phyloP scores from a whole-genome alignment of 2,888 invertebrate genomes.

The Boloria selene region DNA sequence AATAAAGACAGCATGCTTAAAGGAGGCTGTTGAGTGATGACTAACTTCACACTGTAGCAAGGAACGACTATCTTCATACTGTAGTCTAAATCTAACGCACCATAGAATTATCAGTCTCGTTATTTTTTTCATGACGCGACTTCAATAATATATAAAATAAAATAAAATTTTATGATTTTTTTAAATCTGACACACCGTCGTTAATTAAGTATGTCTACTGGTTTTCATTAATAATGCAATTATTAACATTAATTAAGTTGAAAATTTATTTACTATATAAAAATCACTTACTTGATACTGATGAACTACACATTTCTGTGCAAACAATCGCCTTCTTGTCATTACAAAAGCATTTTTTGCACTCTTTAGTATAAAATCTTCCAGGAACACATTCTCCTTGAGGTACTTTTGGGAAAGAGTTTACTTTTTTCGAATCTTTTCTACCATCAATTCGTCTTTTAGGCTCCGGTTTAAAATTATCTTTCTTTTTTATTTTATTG shows the following conservation, averaged over 20 bases:
- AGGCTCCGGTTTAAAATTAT: neutral
- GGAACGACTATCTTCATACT: no score
- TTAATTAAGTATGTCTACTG: no score
- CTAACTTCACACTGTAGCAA: no score
- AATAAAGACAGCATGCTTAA: neutral
- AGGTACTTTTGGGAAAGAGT: slow-evolving; percentile 39
- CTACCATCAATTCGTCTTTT: slow-evolving; percentile 9
- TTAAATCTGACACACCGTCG: no score
- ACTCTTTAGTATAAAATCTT: slow-evolving; percentile 51
- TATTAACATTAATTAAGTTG: no score
- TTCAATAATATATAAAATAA: no score
- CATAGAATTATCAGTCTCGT: no score
- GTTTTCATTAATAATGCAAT: no score
- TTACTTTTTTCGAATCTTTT: slow-evolving; percentile 10
- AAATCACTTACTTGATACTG: slow-evolving; percentile 40
- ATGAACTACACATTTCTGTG: slow-evolving; percentile 41
- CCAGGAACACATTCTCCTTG: slow-evolving; percentile 54
- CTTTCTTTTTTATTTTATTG: neutral
- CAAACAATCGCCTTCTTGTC: slow-evolving; percentile 43
- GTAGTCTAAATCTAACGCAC: no score
- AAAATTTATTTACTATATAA: neutral
- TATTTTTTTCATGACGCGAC: no score
- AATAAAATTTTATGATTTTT: no score
- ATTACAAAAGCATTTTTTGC: slow-evolving; percentile 58
- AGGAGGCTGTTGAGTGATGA: no score